Percentiles rank a stretch among this genome's conserved stretches.
Evolutionary conservation across 1,140 invertebrate genomes (phyloP).

Genomic region (Tetramorium simillimum): DNA sequence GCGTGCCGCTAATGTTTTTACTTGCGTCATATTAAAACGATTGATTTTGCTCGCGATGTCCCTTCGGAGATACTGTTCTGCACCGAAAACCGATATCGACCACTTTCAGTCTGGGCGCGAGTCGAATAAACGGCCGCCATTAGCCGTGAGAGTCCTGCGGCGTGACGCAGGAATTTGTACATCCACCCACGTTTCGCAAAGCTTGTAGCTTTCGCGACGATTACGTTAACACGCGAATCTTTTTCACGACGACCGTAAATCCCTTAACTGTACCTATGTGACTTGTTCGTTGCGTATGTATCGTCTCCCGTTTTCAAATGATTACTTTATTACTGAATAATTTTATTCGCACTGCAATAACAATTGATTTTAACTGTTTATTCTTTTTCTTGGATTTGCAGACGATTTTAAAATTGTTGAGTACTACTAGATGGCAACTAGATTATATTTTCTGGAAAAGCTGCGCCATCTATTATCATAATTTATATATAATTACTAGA

Average conservation of each 20-base stretch:
- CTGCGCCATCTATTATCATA: too few relatives aligned
- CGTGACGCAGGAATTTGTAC: slow-evolving; percentile 32
- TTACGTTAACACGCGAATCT: slow-evolving; percentile 6
- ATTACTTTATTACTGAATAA: background rate
- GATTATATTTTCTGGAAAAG: too few relatives aligned
- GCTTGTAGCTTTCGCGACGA: slow-evolving; percentile 20
- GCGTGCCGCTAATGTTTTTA: slow-evolving; percentile 61
- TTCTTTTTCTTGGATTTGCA: too few relatives aligned
- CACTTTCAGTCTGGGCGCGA: background rate
- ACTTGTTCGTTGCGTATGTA: background rate
- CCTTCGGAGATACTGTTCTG: background rate
- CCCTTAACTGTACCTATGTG: background rate
- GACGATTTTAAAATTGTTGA: too few relatives aligned
- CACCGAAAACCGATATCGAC: slow-evolving; percentile 31
- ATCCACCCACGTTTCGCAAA: background rate
- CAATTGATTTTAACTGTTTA: background rate
- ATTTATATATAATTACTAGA: too few relatives aligned
- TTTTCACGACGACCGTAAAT: background rate
- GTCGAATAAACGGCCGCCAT: slow-evolving; percentile 55
- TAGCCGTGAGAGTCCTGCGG: slow-evolving; percentile 31
- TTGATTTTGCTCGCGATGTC: slow-evolving; percentile 54
- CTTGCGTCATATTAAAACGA: slow-evolving; percentile 70
- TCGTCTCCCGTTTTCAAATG: background rate
- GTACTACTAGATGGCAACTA: too few relatives aligned
- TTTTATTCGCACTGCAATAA: background rate